Percentiles rank a stretch among this genome's conserved stretches.
These are phyloP conservation scores for Drosophila albomicans DNA, from an alignment of 1,140 invertebrate species.

Conservation along the genomic window DNA sequence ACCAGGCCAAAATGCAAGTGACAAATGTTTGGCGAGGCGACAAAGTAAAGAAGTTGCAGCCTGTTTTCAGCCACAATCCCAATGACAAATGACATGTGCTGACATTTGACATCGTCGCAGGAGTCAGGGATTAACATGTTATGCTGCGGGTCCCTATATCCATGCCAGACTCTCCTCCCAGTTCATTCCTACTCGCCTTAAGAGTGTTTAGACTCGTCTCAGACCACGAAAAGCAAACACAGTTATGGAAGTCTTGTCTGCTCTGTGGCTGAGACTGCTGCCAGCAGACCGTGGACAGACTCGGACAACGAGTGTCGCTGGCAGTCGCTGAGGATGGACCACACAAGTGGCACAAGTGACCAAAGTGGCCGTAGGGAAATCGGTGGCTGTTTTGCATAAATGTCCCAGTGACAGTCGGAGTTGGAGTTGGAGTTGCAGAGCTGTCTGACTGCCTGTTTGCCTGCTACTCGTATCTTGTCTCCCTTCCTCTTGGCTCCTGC, in stretches of 20 bases:
- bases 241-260: conserved; percentile 42
- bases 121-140: conserved; percentile 70
- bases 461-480: too few species aligned
- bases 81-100: conserved; percentile 80
- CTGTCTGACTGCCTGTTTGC: background rate
- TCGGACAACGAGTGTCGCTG: conserved; percentile 15
- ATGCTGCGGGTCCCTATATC: conserved; percentile 43
- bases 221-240: conserved; percentile 58
- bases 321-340: conserved; percentile 40
- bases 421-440: background rate
- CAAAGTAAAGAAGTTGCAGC: conserved; percentile 48
- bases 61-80: background rate
- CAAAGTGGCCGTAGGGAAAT: conserved; percentile 43
- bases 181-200: background rate
- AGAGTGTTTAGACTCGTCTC: conserved; percentile 24
- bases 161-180: background rate
- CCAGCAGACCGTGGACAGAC: conserved; percentile 69
- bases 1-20: conserved; percentile 35
- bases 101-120: conserved; percentile 75
- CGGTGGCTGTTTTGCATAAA: conserved; percentile 75
- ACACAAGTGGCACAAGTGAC: conserved; percentile 60
- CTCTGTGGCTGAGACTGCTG: conserved; percentile 4
- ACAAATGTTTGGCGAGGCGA: conserved; percentile 67
- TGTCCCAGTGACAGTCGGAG: conserved; percentile 48
- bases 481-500: background rate